Evolutionary conservation across 2,113 vertebrate genomes (phyloP).

Genomic region (Corapipo altera): DNA sequence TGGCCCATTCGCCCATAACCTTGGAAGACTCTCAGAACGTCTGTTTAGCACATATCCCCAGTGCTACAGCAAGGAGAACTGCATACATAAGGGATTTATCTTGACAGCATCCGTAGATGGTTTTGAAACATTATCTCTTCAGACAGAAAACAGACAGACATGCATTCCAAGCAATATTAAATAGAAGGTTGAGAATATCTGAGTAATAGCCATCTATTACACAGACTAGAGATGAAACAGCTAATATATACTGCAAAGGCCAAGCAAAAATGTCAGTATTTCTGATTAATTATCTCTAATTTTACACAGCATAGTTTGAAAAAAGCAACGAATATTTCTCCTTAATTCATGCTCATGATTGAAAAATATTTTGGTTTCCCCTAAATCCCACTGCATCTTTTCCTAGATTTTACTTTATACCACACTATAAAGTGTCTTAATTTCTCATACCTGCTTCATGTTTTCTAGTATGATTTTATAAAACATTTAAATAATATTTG

Average conservation of each 20-base stretch:
- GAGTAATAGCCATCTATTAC: neutral
- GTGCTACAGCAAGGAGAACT: neutral
- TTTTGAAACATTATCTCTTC: neutral
- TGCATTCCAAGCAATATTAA: neutral
- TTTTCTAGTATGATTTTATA: neutral
- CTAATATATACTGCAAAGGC: neutral
- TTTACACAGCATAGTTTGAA: neutral
- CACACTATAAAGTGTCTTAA: neutral
- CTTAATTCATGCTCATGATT: neutral
- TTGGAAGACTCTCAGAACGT: neutral
- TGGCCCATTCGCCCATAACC: fast-evolving
- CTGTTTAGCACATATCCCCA: neutral
- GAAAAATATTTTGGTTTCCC: neutral
- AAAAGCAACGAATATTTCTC: neutral
- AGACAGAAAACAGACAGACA: neutral
- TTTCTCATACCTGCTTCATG: neutral
- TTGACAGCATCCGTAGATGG: neutral
- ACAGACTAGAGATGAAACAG: neutral
- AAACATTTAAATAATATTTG: neutral
- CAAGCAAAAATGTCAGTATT: neutral
- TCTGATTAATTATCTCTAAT: neutral
- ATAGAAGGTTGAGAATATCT: neutral
- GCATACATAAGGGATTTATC: neutral
- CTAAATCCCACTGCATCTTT: neutral
- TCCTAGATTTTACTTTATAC: neutral